Percentiles rank a stretch among this genome's conserved stretches.
phyloP scores from a whole-genome alignment of 2,888 invertebrate genomes.

The Troglohyphantes excavatus region DNA sequence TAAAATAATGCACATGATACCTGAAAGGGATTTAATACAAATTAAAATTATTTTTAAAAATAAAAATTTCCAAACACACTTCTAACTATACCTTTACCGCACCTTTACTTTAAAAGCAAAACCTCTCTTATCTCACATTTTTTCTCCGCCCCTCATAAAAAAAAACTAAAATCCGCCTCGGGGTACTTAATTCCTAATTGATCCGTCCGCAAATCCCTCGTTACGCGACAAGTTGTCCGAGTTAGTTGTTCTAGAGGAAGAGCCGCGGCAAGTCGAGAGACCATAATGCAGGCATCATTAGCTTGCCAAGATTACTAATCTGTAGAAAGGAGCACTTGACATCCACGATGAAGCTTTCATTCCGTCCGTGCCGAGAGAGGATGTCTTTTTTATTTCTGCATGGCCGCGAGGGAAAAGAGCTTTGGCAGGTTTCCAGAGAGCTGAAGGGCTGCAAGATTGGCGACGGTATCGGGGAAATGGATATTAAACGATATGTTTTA shows the following conservation, averaged over 20 bases:
- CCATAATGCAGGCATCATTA: constrained; percentile 56
- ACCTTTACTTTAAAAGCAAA: too few species aligned
- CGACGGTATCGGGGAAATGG: neutral
- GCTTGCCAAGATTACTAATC: constrained; percentile 57
- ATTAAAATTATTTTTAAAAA: too few species aligned
- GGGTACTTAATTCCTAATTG: neutral
- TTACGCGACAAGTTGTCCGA: neutral
- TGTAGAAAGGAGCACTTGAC: constrained; percentile 58
- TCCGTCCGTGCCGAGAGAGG: neutral
- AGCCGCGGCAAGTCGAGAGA: constrained; percentile 54
- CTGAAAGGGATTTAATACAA: too few species aligned
- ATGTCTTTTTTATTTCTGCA: constrained; percentile 43
- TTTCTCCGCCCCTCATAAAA: neutral
- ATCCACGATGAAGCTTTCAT: constrained; percentile 57
- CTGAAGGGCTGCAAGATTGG: neutral
- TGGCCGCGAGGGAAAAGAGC: neutral
- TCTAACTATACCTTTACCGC: too few species aligned
- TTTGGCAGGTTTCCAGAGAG: constrained; percentile 56
- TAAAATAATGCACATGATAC: too few species aligned
- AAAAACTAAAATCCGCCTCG: neutral
- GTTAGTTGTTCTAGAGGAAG: constrained; percentile 13
- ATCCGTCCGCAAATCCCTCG: neutral
- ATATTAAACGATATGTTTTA: too few species aligned
- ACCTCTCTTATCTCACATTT: too few species aligned
- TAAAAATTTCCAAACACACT: too few species aligned